Base-by-base conservation (phyloP, 2,797 vertebrate genomes). In the Perodicticus potto region DNA sequence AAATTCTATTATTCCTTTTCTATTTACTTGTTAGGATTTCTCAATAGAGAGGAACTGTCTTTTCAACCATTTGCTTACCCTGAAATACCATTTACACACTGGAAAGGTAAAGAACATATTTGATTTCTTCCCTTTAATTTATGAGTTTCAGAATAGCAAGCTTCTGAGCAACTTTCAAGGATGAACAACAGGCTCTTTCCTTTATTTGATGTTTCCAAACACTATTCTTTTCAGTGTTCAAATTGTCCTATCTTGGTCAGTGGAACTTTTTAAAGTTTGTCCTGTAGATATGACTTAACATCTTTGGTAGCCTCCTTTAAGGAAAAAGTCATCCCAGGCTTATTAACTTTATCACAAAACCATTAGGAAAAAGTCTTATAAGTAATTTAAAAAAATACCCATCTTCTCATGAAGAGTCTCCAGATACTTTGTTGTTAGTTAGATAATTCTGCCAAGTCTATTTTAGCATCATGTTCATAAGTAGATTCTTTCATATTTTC, bases 221-320 rank as follows among this genome's bases (percentile, higher is more conserved):
- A 65, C 40, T 82, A 37, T 1, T 65, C 20, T 61, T 77, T 84
- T 53, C 65, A 16, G 73, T 34, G 37, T 67, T 34, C 27, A 77
- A 91, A 89, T 17, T 67, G 5, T 70, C 16, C 20, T 40, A n/a
- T 76, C 29, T 84, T 73, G n/a, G 17, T 12, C 40, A 89, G 34
- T 23, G 34, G 86, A 89, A 78, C 8, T 16, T 74, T 90, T 77
- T 43, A 40, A 53, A 69, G 14, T 70, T n/a, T 96, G 55, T 92
- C 70, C 43, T 96, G 87, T 53, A 86, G 8, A 78, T 2, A 80
- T 22, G 61, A 86, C 37, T 93, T 20, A 65, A 29, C 17, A 45
- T 43, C 12, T 86, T n/a, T 80, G n/a, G 95, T 11, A 74, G 32
- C 14, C 55, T 81, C 84, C 25, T 93, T 91, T 27, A 92, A 73